phyloP scores from a whole-genome alignment of 1,140 invertebrate species.

The Brachystomella parvula region DNA sequence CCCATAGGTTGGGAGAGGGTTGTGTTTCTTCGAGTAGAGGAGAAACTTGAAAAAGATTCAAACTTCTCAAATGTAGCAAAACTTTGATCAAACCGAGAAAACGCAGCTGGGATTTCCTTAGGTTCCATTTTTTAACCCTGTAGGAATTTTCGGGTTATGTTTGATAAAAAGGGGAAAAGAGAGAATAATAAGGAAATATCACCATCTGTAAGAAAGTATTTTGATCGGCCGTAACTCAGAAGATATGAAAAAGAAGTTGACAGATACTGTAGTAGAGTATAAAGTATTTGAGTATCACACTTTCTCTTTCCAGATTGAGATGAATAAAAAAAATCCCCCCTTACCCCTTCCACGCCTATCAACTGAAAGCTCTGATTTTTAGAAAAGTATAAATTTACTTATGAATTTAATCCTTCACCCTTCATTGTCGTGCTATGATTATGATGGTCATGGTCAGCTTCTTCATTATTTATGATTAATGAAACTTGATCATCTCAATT shows the following conservation, averaged over 20 bases:
- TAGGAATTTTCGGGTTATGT: not conserved
- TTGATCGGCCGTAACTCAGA: not conserved
- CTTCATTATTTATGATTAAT: not conserved
- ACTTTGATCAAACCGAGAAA: not conserved
- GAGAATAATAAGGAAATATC: not conserved
- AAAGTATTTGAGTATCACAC: not conserved
- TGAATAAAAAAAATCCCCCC: not conserved
- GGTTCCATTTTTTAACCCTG: not conserved
- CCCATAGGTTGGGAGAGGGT: not conserved
- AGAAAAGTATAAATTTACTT: not conserved
- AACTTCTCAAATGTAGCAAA: not conserved
- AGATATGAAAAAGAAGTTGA: not conserved
- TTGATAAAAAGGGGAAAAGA: not conserved
- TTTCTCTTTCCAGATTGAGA: not conserved
- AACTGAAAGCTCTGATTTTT: not conserved
- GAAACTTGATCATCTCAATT: not conserved
- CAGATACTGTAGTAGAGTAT: not conserved
- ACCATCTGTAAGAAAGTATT: not conserved
- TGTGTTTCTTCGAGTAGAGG: not conserved
- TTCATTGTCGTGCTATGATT: not conserved
- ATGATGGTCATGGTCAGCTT: not conserved
- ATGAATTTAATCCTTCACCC: not conserved
- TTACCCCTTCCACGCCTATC: not conserved
- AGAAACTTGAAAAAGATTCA: not conserved
- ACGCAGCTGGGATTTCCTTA: not conserved